Evolutionary conservation across 2,888 invertebrate species (phyloP), one percentile per base, ranked within the genome.

Genomic region (Campoletis raptor): DNA sequence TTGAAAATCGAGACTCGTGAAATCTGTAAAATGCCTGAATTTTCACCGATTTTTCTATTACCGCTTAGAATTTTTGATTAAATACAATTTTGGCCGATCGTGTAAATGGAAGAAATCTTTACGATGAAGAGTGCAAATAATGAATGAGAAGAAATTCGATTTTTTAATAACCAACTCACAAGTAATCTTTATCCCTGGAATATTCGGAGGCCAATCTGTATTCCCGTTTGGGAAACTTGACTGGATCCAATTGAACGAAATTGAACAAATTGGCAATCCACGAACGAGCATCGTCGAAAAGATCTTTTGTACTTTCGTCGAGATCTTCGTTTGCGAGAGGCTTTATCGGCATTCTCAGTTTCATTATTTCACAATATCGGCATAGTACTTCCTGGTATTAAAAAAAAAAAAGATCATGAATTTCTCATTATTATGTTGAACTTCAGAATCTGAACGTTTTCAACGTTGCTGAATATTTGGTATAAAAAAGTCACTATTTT

Each of bases 291-390:
- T 94, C 94, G 48, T 95, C 93, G 64, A 95, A 94, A 67, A 96
- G 92, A 81, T 94, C 94, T 82, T 88, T 90, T 18, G 88, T 90
- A 89, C 90, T 86, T 9, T 90, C 88, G 45, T 88, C 72, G 1
- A 89, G 66, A 72, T 86, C 89, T 64, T 91, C 89, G 66, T 90
- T 81, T 7, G 90, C 86, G 61, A 90, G 67, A 30, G 89, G 88
- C 94, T 96, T 97, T 94, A 97, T 96, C 66, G 97, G 97, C 95
- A 97, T 95, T 92, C 97, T 96, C 52, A 97, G 95, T 94, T 97
- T 97, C 90, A 97, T 95, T 87, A 97, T 96, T 94, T 97, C 97
- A 52, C 97, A 96, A 93, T 97, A 97, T 89, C 97, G 95, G 85
- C 96, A 95, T 30, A 97, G 94, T 1, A 97, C 96, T 90, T 97